phyloP scores from a whole-genome alignment of 2,797 vertebrate genomes.

The Loris lydekkerianus region DNA sequence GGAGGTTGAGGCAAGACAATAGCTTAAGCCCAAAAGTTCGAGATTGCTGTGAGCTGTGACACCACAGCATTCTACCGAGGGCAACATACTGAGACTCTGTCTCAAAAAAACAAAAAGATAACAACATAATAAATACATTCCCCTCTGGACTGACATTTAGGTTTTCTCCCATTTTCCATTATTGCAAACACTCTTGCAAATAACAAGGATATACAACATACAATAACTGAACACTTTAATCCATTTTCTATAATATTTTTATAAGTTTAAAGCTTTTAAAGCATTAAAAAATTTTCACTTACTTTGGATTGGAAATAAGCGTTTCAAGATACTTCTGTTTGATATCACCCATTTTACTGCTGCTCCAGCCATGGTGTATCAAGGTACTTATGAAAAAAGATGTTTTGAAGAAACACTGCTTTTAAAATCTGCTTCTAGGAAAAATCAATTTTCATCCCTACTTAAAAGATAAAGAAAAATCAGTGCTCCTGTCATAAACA shows the following conservation, averaged over 20 bases:
- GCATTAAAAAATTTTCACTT: conserved; percentile 77
- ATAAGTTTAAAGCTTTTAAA: conserved; percentile 34
- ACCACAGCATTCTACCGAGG: too few species aligned
- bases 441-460: conserved; percentile 62
- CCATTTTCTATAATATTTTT: neutral
- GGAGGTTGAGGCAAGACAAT: too few species aligned
- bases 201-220: neutral
- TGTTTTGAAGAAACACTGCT: neutral
- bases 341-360: conserved; percentile 31
- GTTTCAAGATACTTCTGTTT: conserved; percentile 59
- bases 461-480: conserved; percentile 67
- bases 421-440: conserved; percentile 49
- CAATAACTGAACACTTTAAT: conserved; percentile 20
- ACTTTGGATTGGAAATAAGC: conserved; percentile 78
- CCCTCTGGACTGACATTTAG: neutral
- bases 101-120: conserved; percentile 31
- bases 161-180: conserved; percentile 3
- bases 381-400: conserved; percentile 44
- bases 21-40: too few species aligned
- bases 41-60: too few species aligned
- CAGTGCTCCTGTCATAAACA: neutral
- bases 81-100: too few species aligned
- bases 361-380: conserved; percentile 70
- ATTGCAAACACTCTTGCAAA: neutral
- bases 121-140: neutral